These are phyloP conservation scores for Tupaia tana DNA, from an alignment of 2,113 vertebrate genomes.

Conservation along the genomic window DNA sequence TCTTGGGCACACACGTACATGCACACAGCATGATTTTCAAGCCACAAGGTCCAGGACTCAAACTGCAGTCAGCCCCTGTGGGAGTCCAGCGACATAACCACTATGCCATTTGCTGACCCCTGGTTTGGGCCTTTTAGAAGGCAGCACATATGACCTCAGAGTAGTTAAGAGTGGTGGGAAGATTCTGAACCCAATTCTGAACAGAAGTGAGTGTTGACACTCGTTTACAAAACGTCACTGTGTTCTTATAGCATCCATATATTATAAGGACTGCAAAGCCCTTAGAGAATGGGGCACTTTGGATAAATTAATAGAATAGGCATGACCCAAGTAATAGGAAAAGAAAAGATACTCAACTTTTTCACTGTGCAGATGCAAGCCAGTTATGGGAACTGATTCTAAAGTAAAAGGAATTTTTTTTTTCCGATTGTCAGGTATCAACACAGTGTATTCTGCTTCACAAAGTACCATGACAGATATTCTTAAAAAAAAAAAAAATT, in stretches of 20 bases:
- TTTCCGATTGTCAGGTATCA: background rate
- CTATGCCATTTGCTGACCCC: no score
- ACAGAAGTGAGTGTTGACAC: background rate
- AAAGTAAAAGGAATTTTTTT: background rate
- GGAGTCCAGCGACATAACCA: no score
- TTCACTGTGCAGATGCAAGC: background rate
- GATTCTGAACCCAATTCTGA: background rate
- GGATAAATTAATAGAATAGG: background rate
- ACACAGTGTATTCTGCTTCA: conserved; percentile 18
- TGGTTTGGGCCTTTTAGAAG: background rate
- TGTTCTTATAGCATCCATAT: conserved; percentile 10
- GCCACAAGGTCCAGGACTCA: no score
- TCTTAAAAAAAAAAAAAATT: background rate
- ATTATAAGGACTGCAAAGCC: conserved; percentile 23
- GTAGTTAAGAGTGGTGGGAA: background rate
- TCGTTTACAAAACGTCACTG: background rate
- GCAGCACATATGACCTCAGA: background rate
- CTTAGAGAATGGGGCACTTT: background rate
- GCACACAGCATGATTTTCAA: no score
- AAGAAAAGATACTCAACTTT: background rate
- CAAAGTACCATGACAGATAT: conserved; percentile 3
- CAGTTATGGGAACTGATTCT: background rate
- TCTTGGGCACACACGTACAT: no score
- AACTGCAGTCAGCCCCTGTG: no score
- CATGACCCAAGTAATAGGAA: background rate